Conservation (phyloP, 2,888 invertebrate genomes). For the Plusia festucae region DNA sequence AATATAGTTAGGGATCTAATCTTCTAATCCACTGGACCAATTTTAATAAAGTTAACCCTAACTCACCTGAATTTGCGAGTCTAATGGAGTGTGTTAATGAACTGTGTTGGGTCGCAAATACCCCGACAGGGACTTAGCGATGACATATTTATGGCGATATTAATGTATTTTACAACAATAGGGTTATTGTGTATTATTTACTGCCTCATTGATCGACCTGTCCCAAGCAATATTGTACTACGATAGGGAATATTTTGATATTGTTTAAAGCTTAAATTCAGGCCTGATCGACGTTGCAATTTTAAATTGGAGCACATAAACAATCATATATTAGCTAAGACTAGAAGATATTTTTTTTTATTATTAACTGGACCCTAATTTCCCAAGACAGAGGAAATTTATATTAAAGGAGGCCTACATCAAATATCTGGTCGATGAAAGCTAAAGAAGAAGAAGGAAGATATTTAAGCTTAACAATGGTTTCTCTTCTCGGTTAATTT, state of each 20-base stretch:
- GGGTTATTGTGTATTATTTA: constrained; percentile 1
- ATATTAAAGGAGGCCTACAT: too few relatives aligned
- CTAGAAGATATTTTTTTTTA: too few relatives aligned
- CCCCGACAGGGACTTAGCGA: constrained; percentile 19
- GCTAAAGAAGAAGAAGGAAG: too few relatives aligned
- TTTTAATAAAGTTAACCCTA: constrained; percentile 39
- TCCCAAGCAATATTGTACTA: not conserved
- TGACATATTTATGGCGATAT: constrained; percentile 40
- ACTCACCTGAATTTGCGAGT: constrained; percentile 35
- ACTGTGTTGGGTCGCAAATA: constrained; percentile 23
- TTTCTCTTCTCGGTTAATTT: too few relatives aligned
- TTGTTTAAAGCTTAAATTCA: not conserved
- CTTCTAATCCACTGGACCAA: constrained; percentile 23
- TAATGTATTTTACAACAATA: constrained; percentile 44
- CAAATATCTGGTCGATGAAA: too few relatives aligned
- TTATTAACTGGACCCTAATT: too few relatives aligned
- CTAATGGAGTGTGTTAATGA: constrained; percentile 35
- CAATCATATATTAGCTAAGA: too few relatives aligned
- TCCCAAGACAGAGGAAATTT: too few relatives aligned
- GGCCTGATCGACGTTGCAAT: not conserved
- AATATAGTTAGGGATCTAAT: constrained; percentile 30
- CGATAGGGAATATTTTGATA: not conserved
- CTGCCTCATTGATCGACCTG: not conserved
- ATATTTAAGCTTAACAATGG: too few relatives aligned
- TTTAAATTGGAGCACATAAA: too few relatives aligned